Percentiles rank a stretch among this genome's conserved stretches.
Evolutionary conservation across 2,113 vertebrate genomes (phyloP).

Genomic region (Lagopus leucura): DNA sequence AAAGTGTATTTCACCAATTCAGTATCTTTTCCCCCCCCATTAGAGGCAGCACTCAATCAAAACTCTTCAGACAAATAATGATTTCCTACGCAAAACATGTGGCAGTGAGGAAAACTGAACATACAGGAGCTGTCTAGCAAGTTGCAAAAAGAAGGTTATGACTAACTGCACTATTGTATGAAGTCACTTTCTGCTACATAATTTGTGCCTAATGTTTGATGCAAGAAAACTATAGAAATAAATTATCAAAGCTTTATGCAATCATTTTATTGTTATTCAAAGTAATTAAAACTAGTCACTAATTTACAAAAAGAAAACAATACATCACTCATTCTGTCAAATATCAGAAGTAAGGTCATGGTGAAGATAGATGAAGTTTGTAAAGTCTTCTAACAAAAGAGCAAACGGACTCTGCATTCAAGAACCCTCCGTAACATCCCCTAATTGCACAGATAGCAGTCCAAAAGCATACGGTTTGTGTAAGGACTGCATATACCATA

Average conservation of each 20-base stretch:
- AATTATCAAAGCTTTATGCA: not conserved
- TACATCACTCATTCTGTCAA: not conserved
- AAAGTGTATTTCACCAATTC: not conserved
- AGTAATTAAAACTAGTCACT: not conserved
- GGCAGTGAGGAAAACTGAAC: not conserved
- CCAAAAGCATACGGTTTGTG: conserved; percentile 61
- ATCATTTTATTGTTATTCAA: not conserved
- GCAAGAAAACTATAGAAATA: not conserved
- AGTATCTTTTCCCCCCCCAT: not conserved
- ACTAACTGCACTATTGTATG: not conserved
- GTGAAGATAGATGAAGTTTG: not conserved
- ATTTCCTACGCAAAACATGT: not conserved
- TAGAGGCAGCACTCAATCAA: not conserved
- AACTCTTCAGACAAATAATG: not conserved
- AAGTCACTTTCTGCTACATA: not conserved
- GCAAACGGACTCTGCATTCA: not conserved
- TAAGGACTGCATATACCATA: conserved; percentile 54
- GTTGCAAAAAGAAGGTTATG: not conserved
- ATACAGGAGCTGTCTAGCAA: not conserved
- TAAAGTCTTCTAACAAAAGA: not conserved
- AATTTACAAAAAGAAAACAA: conserved; percentile 2
- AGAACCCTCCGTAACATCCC: not conserved
- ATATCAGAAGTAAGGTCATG: not conserved
- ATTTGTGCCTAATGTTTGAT: not conserved
- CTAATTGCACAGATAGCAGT: not conserved